phyloP scores from a whole-genome alignment of 2,888 invertebrate genomes.

The Aelia acuminata region DNA sequence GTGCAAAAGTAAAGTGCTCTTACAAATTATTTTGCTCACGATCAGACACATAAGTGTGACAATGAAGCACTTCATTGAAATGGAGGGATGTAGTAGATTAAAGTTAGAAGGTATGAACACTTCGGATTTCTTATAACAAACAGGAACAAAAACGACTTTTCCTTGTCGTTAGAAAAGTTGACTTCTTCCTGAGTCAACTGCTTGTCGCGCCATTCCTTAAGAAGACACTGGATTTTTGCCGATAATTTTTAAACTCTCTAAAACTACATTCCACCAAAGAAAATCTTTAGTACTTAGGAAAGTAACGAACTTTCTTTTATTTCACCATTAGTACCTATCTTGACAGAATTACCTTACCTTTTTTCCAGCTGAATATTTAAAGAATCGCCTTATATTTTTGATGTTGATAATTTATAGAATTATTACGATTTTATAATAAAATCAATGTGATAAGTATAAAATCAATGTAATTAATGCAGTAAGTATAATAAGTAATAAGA shows the following conservation, averaged over 20 bases:
- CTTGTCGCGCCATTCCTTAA: not conserved
- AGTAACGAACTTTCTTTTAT: not conserved
- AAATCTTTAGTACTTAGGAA: not conserved
- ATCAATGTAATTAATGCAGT: too few species aligned
- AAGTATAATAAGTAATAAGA: too few species aligned
- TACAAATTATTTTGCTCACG: too few species aligned
- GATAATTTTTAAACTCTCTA: constrained; percentile 29
- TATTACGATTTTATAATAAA: too few species aligned
- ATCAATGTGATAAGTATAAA: too few species aligned
- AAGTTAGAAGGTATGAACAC: too few species aligned
- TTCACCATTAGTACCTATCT: not conserved
- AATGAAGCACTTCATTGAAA: too few species aligned
- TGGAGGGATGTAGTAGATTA: too few species aligned
- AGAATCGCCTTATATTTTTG: too few species aligned
- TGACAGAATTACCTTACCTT: not conserved
- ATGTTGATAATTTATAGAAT: too few species aligned
- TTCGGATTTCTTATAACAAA: not conserved
- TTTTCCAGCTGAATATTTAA: not conserved
- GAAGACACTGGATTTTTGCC: not conserved
- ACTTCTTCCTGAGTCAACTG: not conserved
- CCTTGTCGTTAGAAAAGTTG: constrained; percentile 3
- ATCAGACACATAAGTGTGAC: too few species aligned
- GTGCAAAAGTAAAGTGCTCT: too few species aligned
- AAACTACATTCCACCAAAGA: not conserved
- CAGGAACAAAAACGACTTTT: not conserved